Conservation (phyloP, 2,888 invertebrate genomes). For the Drosophila meridiana region DNA sequence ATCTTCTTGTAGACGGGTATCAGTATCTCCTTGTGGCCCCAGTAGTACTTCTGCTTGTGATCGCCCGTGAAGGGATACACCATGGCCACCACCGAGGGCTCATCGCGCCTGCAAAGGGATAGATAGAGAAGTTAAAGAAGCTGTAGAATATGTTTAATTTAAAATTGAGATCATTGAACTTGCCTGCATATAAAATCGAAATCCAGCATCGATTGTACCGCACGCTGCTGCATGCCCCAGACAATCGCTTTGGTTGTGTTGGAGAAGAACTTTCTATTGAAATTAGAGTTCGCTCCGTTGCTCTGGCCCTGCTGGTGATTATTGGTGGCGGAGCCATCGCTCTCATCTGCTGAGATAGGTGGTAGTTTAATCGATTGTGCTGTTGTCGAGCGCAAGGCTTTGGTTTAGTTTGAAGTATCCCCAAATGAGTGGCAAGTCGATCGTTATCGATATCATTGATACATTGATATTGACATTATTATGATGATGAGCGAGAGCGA, state of each 20-base stretch:
- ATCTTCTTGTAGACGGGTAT: slow-evolving; percentile 98
- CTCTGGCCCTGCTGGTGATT: slow-evolving; percentile 62
- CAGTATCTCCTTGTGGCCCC: slow-evolving; percentile 98
- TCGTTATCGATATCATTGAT: slow-evolving; percentile 48
- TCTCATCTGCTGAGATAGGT: slow-evolving; percentile 85
- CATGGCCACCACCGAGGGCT: slow-evolving; percentile 97
- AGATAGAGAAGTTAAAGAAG: not conserved
- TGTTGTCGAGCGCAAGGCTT: slow-evolving; percentile 83
- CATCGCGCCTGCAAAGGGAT: slow-evolving; percentile 90
- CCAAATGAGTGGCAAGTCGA: slow-evolving; percentile 65
- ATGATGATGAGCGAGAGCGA: slow-evolving; percentile 64
- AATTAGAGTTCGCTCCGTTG: slow-evolving; percentile 65
- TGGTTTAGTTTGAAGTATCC: slow-evolving; percentile 44
- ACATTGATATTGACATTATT: slow-evolving; percentile 40
- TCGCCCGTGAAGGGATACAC: slow-evolving; percentile 99
- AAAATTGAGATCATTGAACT: slow-evolving; percentile 27
- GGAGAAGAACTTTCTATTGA: slow-evolving; percentile 89
- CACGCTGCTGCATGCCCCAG: slow-evolving; percentile 99
- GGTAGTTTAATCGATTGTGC: slow-evolving; percentile 85
- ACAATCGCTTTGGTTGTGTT: slow-evolving; percentile 95
- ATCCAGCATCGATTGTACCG: slow-evolving; percentile 90
- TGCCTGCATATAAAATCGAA: slow-evolving; percentile 85
- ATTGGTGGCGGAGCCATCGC: slow-evolving; percentile 64
- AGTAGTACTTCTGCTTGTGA: slow-evolving; percentile 99
- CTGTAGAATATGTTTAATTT: not conserved